These are phyloP conservation scores for Apteryx mantelli DNA, from an alignment of 2,113 vertebrate genomes.

Conservation along the genomic window DNA sequence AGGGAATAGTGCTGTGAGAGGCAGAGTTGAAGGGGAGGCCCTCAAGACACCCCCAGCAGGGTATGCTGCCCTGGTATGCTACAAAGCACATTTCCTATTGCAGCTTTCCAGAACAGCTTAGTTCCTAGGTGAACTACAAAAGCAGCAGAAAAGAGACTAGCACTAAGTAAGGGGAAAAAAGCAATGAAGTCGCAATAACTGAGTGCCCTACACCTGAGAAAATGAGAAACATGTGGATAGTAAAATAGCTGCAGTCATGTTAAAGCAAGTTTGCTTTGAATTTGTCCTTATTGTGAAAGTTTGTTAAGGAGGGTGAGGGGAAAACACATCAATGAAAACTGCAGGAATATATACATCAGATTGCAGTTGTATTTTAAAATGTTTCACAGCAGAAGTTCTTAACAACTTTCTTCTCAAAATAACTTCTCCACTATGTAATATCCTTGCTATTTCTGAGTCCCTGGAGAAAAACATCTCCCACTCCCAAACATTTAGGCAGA, in stretches of 20 bases:
- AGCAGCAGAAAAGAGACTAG: not conserved
- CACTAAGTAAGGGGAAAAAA: not conserved
- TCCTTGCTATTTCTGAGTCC: not conserved
- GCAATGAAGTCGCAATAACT: not conserved
- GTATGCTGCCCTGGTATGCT: not conserved
- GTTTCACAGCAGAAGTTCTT: not conserved
- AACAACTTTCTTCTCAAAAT: not conserved
- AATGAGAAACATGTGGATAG: not conserved
- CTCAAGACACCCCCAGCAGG: not conserved
- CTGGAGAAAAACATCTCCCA: not conserved
- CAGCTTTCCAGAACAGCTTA: not conserved
- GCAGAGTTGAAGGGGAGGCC: not conserved
- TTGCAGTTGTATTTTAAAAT: not conserved
- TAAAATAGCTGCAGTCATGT: not conserved
- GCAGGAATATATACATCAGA: not conserved
- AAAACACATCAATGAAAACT: fast-evolving
- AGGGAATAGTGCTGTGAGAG: not conserved
- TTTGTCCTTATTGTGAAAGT: not conserved
- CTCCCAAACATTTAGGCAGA: not conserved
- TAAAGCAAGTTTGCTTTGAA: not conserved
- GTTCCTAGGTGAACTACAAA: not conserved
- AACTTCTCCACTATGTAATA: not conserved
- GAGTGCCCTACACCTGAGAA: not conserved
- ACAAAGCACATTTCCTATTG: not conserved
- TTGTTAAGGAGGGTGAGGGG: not conserved